phyloP scores from a whole-genome alignment of 2,797 vertebrate species.

The Limosa lapponica region DNA sequence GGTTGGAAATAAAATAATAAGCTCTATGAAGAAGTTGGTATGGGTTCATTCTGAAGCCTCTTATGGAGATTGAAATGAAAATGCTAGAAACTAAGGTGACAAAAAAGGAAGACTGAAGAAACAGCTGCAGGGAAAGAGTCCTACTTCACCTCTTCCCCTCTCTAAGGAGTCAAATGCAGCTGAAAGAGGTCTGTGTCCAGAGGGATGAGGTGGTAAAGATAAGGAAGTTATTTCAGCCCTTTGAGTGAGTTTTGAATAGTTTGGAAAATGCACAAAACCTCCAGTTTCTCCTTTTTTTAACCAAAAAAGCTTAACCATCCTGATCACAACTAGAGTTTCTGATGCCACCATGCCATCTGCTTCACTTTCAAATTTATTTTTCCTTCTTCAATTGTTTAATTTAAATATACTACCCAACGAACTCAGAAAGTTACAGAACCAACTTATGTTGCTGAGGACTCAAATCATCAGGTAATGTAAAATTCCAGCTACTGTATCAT shows the following conservation, averaged over 20 bases:
- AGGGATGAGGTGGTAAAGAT: neutral
- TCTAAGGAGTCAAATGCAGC: neutral
- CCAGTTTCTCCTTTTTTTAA: neutral
- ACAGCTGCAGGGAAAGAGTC: fast-evolving
- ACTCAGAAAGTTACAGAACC: neutral
- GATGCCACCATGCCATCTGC: neutral
- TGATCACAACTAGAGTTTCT: neutral
- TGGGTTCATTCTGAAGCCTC: neutral
- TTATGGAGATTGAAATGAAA: neutral
- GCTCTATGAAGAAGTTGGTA: neutral
- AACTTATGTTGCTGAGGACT: neutral
- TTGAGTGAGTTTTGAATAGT: neutral
- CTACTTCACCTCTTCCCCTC: neutral
- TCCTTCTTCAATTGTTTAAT: neutral
- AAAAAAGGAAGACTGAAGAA: neutral
- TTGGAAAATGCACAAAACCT: neutral
- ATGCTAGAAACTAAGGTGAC: neutral
- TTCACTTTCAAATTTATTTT: neutral
- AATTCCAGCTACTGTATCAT: neutral
- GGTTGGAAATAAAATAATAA: neutral
- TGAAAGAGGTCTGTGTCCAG: neutral
- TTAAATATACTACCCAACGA: neutral
- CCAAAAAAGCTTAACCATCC: neutral
- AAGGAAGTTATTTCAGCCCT: neutral
- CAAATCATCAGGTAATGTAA: neutral